These are phyloP conservation scores for Tinamus guttatus DNA, from an alignment of 2,113 vertebrate genomes.

Conservation along the genomic window DNA sequence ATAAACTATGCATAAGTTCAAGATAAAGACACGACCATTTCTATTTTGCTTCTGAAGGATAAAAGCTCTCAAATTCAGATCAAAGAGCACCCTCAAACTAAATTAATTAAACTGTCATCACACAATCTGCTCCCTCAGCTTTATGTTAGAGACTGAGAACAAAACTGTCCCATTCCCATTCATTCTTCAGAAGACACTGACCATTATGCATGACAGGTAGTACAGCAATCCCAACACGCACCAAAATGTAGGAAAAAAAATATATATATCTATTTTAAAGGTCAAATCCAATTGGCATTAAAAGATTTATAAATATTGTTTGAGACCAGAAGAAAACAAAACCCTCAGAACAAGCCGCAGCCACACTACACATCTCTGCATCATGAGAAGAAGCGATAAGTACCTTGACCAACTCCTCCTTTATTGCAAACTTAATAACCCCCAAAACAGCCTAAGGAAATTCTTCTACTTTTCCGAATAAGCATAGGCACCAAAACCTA, in stretches of 20 bases:
- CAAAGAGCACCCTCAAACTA: background rate
- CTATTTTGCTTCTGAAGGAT: background rate
- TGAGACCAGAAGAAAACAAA: background rate
- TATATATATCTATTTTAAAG: background rate
- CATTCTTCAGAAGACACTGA: background rate
- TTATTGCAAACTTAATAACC: background rate
- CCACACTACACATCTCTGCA: background rate
- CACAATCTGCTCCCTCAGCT: background rate
- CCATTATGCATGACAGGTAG: background rate
- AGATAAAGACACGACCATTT: fast-evolving
- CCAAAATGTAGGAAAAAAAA: background rate
- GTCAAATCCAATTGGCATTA: background rate
- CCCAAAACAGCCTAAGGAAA: background rate
- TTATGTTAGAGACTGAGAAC: background rate
- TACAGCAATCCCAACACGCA: background rate
- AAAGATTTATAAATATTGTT: background rate
- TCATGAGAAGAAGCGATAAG: background rate
- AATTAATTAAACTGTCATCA: background rate
- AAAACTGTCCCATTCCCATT: background rate
- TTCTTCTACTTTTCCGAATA: background rate
- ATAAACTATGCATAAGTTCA: background rate
- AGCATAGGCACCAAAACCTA: background rate
- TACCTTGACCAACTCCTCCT: background rate
- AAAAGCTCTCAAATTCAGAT: fast-evolving
- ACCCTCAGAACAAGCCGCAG: background rate